Conservation (phyloP, 2,797 vertebrate genomes). For the Malurus leucopterus region DNA sequence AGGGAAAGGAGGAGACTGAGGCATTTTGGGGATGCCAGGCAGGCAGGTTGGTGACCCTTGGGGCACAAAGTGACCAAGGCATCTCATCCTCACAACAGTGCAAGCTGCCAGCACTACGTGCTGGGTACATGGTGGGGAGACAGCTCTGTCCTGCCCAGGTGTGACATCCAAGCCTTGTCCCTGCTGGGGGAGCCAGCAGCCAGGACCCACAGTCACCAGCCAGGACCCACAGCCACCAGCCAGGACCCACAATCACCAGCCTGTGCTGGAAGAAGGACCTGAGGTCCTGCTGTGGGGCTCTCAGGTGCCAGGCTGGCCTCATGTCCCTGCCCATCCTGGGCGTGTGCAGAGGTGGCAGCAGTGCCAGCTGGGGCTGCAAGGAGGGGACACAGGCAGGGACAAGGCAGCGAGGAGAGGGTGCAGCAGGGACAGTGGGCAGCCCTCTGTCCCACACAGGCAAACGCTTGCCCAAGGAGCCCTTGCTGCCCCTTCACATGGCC, state of each 20-base stretch:
- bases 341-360: background rate
- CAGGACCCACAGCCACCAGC: background rate
- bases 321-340: rapidly evolving
- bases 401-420: background rate
- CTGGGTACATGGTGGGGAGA: background rate
- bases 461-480: background rate
- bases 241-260: rapidly evolving
- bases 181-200: background rate
- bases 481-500: background rate
- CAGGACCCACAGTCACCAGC: background rate
- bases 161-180: background rate
- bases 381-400: background rate
- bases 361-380: background rate
- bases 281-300: background rate
- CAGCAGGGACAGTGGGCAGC: background rate
- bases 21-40: background rate
- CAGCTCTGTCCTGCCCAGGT: rapidly evolving
- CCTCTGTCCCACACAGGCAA: background rate
- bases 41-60: background rate
- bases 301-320: background rate
- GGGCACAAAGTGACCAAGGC: background rate
- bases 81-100: background rate
- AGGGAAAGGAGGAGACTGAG: background rate
- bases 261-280: background rate
- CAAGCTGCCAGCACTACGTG: rapidly evolving